These are phyloP conservation scores for Heliconius cydno DNA, from an alignment of 2,888 invertebrate genomes.

Conservation along the genomic window DNA sequence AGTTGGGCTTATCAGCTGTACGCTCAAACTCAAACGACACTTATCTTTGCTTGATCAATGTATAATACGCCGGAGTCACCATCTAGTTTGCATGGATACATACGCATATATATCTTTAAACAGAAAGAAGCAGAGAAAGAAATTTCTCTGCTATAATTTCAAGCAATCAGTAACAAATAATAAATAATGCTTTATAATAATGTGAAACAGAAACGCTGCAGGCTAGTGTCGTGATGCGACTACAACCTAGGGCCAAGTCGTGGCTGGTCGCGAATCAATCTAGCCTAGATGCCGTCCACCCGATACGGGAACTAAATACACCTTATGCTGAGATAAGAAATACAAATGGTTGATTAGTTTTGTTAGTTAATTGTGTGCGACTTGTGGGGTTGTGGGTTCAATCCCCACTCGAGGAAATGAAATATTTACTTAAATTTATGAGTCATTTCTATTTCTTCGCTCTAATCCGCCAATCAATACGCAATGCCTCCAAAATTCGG, in stretches of 20 bases:
- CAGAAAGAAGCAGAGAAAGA: too few species aligned
- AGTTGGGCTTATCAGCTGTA: too few species aligned
- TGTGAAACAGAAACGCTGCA: slow-evolving; percentile 32
- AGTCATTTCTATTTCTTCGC: too few species aligned
- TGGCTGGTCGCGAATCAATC: slow-evolving; percentile 44
- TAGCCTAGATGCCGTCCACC: slow-evolving; percentile 38
- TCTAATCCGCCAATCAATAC: accelerated
- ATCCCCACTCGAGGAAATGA: too few species aligned
- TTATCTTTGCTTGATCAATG: too few species aligned
- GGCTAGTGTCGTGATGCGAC: slow-evolving; percentile 49
- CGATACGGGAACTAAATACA: slow-evolving; percentile 36
- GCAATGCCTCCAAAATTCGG: too few species aligned
- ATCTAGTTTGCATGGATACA: too few species aligned
- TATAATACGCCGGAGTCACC: too few species aligned
- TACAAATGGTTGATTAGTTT: slow-evolving; percentile 12
- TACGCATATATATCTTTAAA: neutral
- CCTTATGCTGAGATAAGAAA: slow-evolving; percentile 27
- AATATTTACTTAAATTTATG: too few species aligned
- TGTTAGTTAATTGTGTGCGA: neutral
- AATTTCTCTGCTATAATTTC: slow-evolving; percentile 6
- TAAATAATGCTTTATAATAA: slow-evolving; percentile 23
- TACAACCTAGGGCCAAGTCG: slow-evolving; percentile 42
- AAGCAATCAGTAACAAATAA: slow-evolving; percentile 13
- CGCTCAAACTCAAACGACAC: too few species aligned
- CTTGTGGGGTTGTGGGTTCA: too few species aligned